phyloP scores from a whole-genome alignment of 1,140 invertebrate species.

The Aplysia californica region DNA sequence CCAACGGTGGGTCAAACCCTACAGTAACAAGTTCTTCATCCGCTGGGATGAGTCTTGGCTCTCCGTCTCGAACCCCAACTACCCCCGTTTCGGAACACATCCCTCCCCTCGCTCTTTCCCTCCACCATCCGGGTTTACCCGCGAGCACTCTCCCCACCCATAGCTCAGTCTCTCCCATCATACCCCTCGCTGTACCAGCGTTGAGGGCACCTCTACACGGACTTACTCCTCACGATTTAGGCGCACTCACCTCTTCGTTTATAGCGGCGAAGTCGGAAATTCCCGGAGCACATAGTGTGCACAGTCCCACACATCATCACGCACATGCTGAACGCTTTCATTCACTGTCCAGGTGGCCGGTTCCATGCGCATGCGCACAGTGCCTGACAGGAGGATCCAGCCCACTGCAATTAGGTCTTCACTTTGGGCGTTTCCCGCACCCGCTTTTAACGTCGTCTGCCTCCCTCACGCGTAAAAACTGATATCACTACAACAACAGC shows the following conservation, averaged over 20 bases:
- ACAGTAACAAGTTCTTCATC: too few relatives aligned
- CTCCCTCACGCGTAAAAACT: neutral
- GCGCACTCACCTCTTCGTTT: neutral
- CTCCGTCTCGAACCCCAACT: neutral
- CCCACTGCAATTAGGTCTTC: neutral
- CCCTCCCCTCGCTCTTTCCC: neutral
- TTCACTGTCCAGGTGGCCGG: neutral
- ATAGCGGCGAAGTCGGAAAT: neutral
- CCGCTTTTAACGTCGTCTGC: neutral
- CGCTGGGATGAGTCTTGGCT: neutral
- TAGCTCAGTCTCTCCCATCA: neutral
- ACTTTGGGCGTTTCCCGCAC: constrained; percentile 4
- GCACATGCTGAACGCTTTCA: neutral
- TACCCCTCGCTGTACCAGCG: neutral
- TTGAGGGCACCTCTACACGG: neutral
- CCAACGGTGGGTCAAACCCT: too few relatives aligned
- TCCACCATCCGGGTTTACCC: neutral
- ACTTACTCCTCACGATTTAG: neutral
- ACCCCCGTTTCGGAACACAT: too few relatives aligned
- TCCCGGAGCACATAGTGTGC: neutral
- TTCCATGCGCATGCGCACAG: constrained; percentile 23
- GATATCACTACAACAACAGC: neutral
- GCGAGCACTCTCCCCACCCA: neutral
- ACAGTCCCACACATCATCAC: neutral
- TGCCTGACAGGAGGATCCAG: neutral